Base-by-base conservation (phyloP, 2,888 invertebrate genomes). In the Eurois occulta region DNA sequence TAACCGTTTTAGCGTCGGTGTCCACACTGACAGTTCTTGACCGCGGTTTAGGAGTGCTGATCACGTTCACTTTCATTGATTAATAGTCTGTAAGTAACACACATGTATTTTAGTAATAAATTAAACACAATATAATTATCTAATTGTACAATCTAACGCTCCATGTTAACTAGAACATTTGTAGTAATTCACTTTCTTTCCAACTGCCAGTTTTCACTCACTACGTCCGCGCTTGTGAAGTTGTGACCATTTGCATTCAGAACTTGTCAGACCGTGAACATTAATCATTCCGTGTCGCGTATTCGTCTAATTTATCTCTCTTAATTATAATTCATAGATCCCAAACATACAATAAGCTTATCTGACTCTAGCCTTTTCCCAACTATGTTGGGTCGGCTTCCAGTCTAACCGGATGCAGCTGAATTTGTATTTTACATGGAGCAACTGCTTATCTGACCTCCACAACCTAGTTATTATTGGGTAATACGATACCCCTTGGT, bases 181-280 rank as follows among this genome's bases (percentile, higher is more conserved):
- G 76, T 43, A 87, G 88, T 87, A 90, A 91, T 88, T 87, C 80
- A 90, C 79, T 88, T 87, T 86, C 76, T 82, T 87, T 71, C 41
- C 71, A 84, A 87, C 87, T 87, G 86, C 87, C 76, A 3, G 77
- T 85, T 86, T 82, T 82, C 90, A 89, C 90, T 81, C 66, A 77
- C 72, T 82, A 76, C 81, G 83, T 78, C 66, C 80, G 77, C 81
- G 82, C 77, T 62, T 80, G 80, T 71, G 77, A n/a, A n/a, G 70
- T 78, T 58, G 72, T 75, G 78, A 52, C 67, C 72, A 87, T 90
- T 86, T 86, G 76, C 79, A 86, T 88, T 90, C 78, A 77, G 82
- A 82, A 84, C 72, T 68, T 70, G 80, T 28, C 85, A 88, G 91
- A 92, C 89, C 92, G 88, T 89, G 84, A 83, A 84, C 74, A 81